Evolutionary conservation across 1,140 invertebrate genomes (phyloP).

Genomic region (Bombus consobrinus): DNA sequence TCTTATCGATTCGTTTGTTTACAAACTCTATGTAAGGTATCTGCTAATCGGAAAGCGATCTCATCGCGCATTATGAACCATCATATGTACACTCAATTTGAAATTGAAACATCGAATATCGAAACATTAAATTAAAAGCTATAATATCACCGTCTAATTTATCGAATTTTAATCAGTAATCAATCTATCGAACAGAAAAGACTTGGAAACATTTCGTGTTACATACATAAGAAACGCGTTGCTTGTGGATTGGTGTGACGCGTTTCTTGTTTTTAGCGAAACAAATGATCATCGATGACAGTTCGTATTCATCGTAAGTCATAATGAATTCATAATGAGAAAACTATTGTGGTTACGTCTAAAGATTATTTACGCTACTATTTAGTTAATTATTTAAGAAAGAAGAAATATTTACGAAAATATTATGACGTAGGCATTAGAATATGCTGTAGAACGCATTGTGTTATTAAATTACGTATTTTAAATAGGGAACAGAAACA

Average conservation of each 20-base stretch:
- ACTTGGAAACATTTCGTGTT: no score
- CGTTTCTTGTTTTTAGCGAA: neutral
- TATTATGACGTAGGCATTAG: neutral
- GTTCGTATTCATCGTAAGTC: neutral
- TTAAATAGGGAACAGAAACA: neutral
- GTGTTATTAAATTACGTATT: neutral
- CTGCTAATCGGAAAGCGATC: neutral
- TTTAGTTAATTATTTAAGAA: neutral
- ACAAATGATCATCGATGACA: slow-evolving; percentile 16
- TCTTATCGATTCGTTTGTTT: slow-evolving; percentile 41
- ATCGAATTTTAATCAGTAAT: neutral
- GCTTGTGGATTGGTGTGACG: neutral
- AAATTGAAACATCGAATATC: neutral
- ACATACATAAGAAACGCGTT: neutral
- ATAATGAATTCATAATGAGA: neutral
- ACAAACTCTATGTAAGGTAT: slow-evolving; percentile 31
- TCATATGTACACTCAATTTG: neutral
- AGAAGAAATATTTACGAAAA: neutral
- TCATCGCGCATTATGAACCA: slow-evolving; percentile 6
- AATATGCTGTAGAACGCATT: neutral
- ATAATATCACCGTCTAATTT: neutral
- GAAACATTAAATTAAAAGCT: neutral
- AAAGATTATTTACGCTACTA: neutral
- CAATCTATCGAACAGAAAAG: neutral
- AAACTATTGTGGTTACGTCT: neutral